Base-by-base conservation (phyloP, 1,140 invertebrate genomes). In the Octopus sinensis region DNA sequence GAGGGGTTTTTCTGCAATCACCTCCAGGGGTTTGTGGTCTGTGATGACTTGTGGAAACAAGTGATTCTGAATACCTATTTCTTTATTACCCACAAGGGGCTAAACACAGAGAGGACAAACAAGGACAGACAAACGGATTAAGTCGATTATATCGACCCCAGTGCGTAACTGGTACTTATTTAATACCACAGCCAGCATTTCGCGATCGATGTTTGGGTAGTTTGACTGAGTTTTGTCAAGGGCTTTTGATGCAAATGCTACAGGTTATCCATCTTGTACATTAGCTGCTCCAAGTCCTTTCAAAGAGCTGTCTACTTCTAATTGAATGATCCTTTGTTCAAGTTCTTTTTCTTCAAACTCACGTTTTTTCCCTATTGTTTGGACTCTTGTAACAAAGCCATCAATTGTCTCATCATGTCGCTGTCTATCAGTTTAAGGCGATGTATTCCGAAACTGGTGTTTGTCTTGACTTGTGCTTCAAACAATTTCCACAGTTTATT, bases 101-200 rank as follows among this genome's bases (percentile, higher is more conserved):
- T n/a, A n/a, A n/a, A n/a, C n/a, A n/a, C n/a, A n/a, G n/a, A n/a
- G n/a, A n/a, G n/a, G n/a, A n/a, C n/a, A n/a, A n/a, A n/a, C n/a
- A n/a, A n/a, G n/a, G n/a, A n/a, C n/a, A n/a, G n/a, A n/a, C n/a
- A n/a, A n/a, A n/a, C n/a, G n/a, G n/a, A n/a, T n/a, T n/a, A n/a
- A n/a, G n/a, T n/a, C n/a, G n/a, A n/a, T n/a, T n/a, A n/a, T n/a
- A n/a, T n/a, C n/a, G n/a, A n/a, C n/a, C n/a, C n/a, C n/a, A n/a
- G n/a, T n/a, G n/a, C n/a, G n/a, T n/a, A n/a, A n/a, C n/a, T n/a
- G n/a, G n/a, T n/a, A n/a, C n/a, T n/a, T n/a, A n/a, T n/a, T n/a
- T n/a, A n/a, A n/a, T n/a, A 92, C 81, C 7, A 93, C 88, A 6
- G 91, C 91, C 17, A 92, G 84, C 6, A 91, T 91, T 87, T 93